phyloP scores from a whole-genome alignment of 2,888 invertebrate genomes.

The Mamestra brassicae region DNA sequence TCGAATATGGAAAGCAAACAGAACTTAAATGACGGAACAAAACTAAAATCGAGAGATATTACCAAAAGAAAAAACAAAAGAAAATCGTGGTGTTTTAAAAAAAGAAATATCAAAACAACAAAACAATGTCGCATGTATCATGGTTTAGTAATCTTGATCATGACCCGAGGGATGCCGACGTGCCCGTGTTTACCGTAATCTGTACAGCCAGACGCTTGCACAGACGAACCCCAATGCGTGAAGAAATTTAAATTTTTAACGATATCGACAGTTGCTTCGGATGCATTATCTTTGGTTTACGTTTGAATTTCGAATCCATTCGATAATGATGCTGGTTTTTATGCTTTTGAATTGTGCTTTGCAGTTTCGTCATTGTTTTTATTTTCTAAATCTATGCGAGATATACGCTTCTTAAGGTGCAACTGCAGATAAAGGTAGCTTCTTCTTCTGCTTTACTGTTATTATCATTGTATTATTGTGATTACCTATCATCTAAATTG shows the following conservation, averaged over 20 bases:
- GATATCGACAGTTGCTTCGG: constrained; percentile 31
- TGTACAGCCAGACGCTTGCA: constrained; percentile 50
- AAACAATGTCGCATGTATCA: constrained; percentile 31
- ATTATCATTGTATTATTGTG: background rate
- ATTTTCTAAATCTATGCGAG: background rate
- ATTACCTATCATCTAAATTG: background rate
- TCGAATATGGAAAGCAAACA: background rate
- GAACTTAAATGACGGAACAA: background rate
- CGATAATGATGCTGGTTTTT: background rate
- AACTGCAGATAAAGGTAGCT: background rate
- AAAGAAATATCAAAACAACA: constrained; percentile 13
- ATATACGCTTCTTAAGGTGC: background rate
- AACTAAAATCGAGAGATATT: background rate
- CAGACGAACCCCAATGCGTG: constrained; percentile 54
- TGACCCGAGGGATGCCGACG: constrained; percentile 55
- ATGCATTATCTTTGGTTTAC: constrained; percentile 13
- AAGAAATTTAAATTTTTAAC: constrained; percentile 47
- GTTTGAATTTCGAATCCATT: constrained; percentile 20
- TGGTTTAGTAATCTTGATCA: constrained; percentile 54
- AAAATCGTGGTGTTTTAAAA: background rate
- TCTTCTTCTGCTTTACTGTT: background rate
- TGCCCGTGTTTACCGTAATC: constrained; percentile 58
- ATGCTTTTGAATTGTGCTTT: background rate
- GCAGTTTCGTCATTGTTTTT: background rate
- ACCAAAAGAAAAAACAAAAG: background rate